Base-by-base conservation (phyloP, 2,888 invertebrate species). In the Diarsia mendica region DNA sequence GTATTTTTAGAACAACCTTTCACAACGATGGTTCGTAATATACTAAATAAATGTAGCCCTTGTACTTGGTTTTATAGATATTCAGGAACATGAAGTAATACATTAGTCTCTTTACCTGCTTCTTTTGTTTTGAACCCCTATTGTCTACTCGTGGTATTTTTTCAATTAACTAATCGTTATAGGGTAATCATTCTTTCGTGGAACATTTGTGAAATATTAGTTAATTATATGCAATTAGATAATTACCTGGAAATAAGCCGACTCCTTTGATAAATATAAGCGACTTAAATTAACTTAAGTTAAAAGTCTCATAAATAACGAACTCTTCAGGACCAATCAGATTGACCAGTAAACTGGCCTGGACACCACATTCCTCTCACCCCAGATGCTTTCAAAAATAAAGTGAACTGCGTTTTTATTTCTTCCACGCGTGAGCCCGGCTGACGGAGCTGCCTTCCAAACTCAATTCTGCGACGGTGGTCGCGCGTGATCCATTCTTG, bases 101-200 rank as follows among this genome's bases (percentile, higher is more conserved):
- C 13, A 15, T 39, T 13, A 48, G 8, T 33, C 13, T 13, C 72
- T 68, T 46, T 64, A 64, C 39, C 46, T 39, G 67, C 11, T 4
- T 1, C 51, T 51, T 69, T 76, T 69, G 28, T 69, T 72, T 72
- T 28, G n/a, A 67, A 44, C 8, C 8, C 15, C 13, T 18, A 71
- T 75, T 75, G 65, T 79, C 11, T 20, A 15, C 39, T 64, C 70
- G 53, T 74, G 63, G 67, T 80, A 15, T 64, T 79, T 75, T 78
- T 6, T 23, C 13, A 39, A 71, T 79, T 67, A 53, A 39, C 28
- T 51, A 39, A 69, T 77, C 13, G 15, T 9, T 0, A 58, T 49
- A 67, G 64, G 48, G 8, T 15, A 33, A 9, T 15, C 51, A 15
- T 1, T 13, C 0, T 10, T 46, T 23, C 11, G 15, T 28, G 20